Conservation (phyloP, 2,888 invertebrate genomes). For the Balanococcus diminutus region DNA sequence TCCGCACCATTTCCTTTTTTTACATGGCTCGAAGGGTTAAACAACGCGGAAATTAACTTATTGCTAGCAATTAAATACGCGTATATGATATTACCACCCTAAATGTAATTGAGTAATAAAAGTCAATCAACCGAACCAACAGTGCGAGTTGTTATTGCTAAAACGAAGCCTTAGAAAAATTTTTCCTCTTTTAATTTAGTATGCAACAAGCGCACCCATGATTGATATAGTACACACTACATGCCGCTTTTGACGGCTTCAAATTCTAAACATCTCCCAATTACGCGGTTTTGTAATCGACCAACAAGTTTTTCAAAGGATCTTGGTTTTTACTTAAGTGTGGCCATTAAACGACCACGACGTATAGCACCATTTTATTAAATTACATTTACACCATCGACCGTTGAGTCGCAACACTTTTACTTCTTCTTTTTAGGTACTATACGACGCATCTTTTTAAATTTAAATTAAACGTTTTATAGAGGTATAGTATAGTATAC, state of each 20-base stretch:
- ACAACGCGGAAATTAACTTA: conserved; percentile 33
- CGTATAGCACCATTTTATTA: not conserved
- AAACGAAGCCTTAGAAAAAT: conserved; percentile 18
- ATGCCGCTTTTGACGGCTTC: not conserved
- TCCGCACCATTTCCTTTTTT: not conserved
- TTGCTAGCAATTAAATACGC: conserved; percentile 23
- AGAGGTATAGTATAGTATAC: no score
- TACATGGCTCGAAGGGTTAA: conserved; percentile 10
- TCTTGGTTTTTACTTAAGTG: not conserved
- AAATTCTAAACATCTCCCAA: not conserved
- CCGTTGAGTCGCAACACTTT: not conserved
- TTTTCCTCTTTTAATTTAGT: not conserved
- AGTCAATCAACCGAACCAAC: conserved; percentile 36
- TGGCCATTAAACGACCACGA: not conserved
- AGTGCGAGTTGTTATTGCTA: not conserved
- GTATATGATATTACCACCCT: conserved; percentile 2
- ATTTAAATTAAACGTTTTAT: conserved; percentile 7
- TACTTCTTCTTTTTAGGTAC: not conserved
- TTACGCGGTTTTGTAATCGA: not conserved
- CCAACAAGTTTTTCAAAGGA: not conserved
- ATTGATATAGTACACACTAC: conserved; percentile 28
- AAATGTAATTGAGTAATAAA: conserved; percentile 28
- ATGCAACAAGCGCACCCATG: not conserved
- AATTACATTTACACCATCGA: not conserved
- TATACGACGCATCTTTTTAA: conserved; percentile 9